A percentile compares a stretch with the other conserved stretches of the same genome.
Conservation (phyloP, 2,888 invertebrate genomes). For the Trilocha varians region DNA sequence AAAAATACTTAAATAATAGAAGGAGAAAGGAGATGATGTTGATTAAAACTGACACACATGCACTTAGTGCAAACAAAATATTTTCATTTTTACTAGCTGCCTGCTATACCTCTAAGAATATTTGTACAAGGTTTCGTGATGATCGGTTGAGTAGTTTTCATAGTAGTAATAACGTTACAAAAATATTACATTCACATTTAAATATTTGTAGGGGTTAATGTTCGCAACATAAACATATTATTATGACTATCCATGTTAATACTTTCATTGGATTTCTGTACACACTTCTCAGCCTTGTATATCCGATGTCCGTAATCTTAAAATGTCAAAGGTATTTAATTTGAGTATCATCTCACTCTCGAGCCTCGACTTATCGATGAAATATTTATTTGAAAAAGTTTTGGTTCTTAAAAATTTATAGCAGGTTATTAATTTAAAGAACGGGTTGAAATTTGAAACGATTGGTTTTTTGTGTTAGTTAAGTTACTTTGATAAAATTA, state of each 20-base stretch:
- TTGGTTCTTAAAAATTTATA: background rate
- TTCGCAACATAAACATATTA: background rate
- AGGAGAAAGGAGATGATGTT: too few species aligned
- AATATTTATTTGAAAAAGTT: slow-evolving; percentile 37
- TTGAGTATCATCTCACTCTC: slow-evolving; percentile 67
- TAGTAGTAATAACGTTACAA: too few species aligned
- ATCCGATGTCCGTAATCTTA: slow-evolving; percentile 66
- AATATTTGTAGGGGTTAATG: too few species aligned
- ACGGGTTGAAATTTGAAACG: background rate
- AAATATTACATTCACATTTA: too few species aligned
- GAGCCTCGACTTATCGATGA: slow-evolving; percentile 63
- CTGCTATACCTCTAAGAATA: too few species aligned
- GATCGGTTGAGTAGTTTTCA: too few species aligned
- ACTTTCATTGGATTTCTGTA: slow-evolving; percentile 42
- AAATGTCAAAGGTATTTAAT: slow-evolving; percentile 72
- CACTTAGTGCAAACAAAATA: too few species aligned
- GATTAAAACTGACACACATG: too few species aligned
- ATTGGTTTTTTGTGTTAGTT: background rate
- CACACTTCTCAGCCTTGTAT: slow-evolving; percentile 51
- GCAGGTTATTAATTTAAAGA: background rate
- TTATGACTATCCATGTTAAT: slow-evolving; percentile 28
- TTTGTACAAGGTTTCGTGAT: too few species aligned
- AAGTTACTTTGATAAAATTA: too few species aligned
- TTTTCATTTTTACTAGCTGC: too few species aligned
- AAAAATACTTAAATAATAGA: too few species aligned